Base-by-base conservation (phyloP, 1,140 invertebrate species). In the Hermatobates lingyangjiaoensis region DNA sequence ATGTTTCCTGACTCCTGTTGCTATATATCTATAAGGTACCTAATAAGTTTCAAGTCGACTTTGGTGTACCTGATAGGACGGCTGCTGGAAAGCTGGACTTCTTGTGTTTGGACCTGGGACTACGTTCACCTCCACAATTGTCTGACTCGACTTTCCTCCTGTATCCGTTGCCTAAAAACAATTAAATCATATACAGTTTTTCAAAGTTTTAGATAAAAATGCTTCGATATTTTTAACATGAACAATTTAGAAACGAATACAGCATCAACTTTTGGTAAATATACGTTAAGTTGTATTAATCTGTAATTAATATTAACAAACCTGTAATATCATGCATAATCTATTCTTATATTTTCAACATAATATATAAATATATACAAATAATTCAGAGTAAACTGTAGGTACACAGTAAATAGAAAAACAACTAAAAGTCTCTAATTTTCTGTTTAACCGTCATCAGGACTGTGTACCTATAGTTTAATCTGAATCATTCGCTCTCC, bases 51-150 rank as follows among this genome's bases (percentile, higher is more conserved):
- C n/a, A n/a, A n/a, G n/a, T n/a, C n/a, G n/a, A n/a, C n/a, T n/a
- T n/a, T n/a, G n/a, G n/a, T n/a, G n/a, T n/a, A 86, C 83, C 62
- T 87, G 83, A 62, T 91, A 90, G 4, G 81, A 73, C 20, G 75
- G 67, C 53, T 85, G 78, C 5, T 78, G 71, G 63, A 91, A 92
- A 39, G 81, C 74, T 0, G 88, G 88, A 3, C 84, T 79, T 51
- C 81, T 74, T 0, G 83, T 83, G 60, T 92, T 92, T 0, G 87
- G 87, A 14, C 87, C 87, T 0, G 85, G 79, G 39, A 78, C 75
- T 1, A 87, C 76, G 26, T 76, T 76, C 12, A 92, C 73, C 63
- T 91, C 87, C 5, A 90, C 77, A 54, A 90, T 87, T 0, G 81
- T 83, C 60, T 90, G 85, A 3, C 64, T 64, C 4, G 58, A 65